Evolutionary conservation across 1,140 invertebrate genomes (phyloP).

Genomic region (Neodiprion pinetum): DNA sequence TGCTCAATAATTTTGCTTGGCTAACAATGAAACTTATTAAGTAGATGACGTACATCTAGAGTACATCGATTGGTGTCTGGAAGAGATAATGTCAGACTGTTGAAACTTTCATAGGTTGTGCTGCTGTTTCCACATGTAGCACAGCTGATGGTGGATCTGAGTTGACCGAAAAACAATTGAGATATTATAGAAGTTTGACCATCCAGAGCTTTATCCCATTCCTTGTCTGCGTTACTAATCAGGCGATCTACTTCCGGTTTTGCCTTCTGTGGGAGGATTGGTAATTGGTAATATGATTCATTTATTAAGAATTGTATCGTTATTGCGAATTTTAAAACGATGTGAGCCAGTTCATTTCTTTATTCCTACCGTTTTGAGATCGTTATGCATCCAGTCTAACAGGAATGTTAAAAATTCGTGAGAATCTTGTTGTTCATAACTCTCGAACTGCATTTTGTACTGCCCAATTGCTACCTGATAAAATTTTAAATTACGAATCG

Average conservation of each 20-base stretch:
- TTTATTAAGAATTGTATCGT: conserved; percentile 6
- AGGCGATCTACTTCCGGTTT: conserved; percentile 27
- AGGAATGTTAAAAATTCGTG: conserved; percentile 93
- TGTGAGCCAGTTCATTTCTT: conserved; percentile 1
- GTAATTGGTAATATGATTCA: conserved; percentile 8
- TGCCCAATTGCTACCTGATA: conserved; percentile 74
- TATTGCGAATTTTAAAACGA: not conserved
- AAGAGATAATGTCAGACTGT: conserved; percentile 85
- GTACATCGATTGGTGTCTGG: conserved; percentile 71
- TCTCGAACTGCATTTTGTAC: conserved; percentile 80
- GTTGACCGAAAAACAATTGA: conserved; percentile 86
- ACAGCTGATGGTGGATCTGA: conserved; percentile 85
- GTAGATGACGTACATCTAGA: conserved; percentile 68
- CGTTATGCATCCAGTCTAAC: conserved; percentile 90
- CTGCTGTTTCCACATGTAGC: conserved; percentile 77
- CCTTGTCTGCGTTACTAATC: conserved; percentile 65
- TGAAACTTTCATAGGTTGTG: conserved; percentile 89
- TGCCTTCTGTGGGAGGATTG: conserved; percentile 35
- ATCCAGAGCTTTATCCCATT: conserved; percentile 78
- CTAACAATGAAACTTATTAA: not conserved
- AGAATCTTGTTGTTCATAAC: conserved; percentile 91
- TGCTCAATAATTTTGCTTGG: no score
- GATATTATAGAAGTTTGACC: conserved; percentile 82
- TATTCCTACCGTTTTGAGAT: conserved; percentile 73
- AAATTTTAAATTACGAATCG: conserved; percentile 28